Base-by-base conservation (phyloP, 2,888 invertebrate genomes). In the Serrognathus titanus region DNA sequence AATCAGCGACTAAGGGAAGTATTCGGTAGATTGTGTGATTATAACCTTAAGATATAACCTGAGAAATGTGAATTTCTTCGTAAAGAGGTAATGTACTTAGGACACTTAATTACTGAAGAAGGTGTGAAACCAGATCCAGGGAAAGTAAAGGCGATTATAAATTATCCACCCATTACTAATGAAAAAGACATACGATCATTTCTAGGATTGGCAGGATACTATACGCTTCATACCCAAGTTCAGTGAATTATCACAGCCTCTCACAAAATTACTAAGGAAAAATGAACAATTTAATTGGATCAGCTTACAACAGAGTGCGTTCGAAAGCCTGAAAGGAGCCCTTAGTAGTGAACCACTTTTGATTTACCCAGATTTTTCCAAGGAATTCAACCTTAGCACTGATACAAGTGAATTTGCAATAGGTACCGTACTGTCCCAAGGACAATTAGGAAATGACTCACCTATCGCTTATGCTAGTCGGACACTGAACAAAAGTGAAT, bases 1-100 rank as follows among this genome's bases (percentile, higher is more conserved):
- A 48, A 63, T 45, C 31, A 9, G 10, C 56, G 57, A 46, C 12
- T 63, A 24, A 50, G 53, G 53, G n/a, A 39, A 54, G 58, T 67
- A 16, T 16, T 16, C 16, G 16, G 16, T 16, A 16, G 16, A 16
- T 16, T 16, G 16, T 54, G 16, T 16, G 2, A 16, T 16, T 16
- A 16, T 16, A 16, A 16, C 16, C 16, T 16, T 16, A 16, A 16
- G 16, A 16, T 16, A 16, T 2, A 16, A 16, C 16, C 16, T 16
- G 16, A 16, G 16, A 16, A 16, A 16, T 16, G 16, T 16, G 16
- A 16, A 16, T 16, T 16, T 16, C 16, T 16, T 16, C 16, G 16
- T 16, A 16, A 16, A 2, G 16, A 16, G 16, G 16, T 16, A 16
- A 16, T 16, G 16, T 16, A 16, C 16, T 16, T 16, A 2, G 16